A percentile compares a stretch with the other conserved stretches of the same genome.
Evolutionary conservation across 2,888 invertebrate species (phyloP).

Genomic region (Morpho achilles): DNA sequence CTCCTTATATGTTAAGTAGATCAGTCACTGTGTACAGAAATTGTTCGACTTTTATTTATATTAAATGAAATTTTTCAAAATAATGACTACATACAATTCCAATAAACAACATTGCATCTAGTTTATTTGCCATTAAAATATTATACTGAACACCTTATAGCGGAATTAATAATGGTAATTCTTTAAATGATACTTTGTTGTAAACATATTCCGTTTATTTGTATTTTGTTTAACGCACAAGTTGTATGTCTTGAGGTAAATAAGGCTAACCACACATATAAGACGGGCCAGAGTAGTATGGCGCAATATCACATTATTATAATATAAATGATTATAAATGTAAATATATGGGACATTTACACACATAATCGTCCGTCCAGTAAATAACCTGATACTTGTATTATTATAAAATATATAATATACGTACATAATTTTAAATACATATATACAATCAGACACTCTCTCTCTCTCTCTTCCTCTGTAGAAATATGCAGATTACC

Average conservation of each 20-base stretch:
- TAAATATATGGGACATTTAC: background rate
- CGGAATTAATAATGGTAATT: background rate
- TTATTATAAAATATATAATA: background rate
- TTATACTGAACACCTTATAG: too few relatives aligned
- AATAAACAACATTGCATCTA: too few relatives aligned
- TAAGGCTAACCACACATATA: constrained; percentile 1
- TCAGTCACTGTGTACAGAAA: too few relatives aligned
- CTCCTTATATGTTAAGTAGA: too few relatives aligned
- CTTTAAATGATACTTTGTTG: constrained; percentile 3
- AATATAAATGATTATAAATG: background rate
- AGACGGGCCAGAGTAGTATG: background rate
- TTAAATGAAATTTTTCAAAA: too few relatives aligned
- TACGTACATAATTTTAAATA: too few relatives aligned
- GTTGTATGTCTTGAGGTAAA: background rate
- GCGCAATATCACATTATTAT: background rate
- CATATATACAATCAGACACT: too few relatives aligned
- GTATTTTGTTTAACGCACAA: background rate
- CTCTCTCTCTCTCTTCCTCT: background rate
- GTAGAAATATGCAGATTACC: too few relatives aligned
- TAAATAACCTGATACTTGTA: background rate
- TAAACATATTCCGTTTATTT: constrained; percentile 2
- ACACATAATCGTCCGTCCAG: background rate
- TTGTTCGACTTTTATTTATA: too few relatives aligned
- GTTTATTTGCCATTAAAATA: too few relatives aligned
- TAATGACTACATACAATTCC: too few relatives aligned